Conservation (phyloP, 1,140 invertebrate species). For the Atta colombica region DNA sequence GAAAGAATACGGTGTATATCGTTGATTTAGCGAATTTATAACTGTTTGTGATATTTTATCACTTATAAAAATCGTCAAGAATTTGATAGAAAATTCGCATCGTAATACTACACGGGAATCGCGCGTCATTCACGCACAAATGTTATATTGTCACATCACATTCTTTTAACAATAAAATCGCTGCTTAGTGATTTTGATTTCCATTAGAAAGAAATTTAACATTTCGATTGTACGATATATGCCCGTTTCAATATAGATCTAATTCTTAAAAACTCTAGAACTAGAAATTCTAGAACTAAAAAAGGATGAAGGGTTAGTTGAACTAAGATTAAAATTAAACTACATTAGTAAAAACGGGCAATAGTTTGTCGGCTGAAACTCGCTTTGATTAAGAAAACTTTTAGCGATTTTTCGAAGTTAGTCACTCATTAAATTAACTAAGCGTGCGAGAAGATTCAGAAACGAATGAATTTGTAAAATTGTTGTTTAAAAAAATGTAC, state of each 20-base stretch:
- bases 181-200: not conserved
- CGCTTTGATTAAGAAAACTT: not conserved
- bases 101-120: not conserved
- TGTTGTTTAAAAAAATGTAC: constrained; percentile 13
- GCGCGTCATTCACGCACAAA: no score
- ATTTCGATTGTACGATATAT: not conserved
- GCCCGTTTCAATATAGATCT: no score
- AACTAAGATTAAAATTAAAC: no score
- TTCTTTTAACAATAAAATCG: not conserved
- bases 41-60: constrained; percentile 14
- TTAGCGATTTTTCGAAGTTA: not conserved
- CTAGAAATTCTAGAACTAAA: no score
- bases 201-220: not conserved
- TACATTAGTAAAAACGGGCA: no score
- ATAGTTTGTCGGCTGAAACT: not conserved
- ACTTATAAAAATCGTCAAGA: not conserved
- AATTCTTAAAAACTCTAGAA: no score
- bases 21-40: not conserved
- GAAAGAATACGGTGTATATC: not conserved
- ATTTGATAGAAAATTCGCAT: not conserved
- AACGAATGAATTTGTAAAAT: constrained; percentile 35
- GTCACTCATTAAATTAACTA: not conserved
- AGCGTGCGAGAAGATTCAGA: not conserved
- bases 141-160: not conserved
- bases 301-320: no score